Evolutionary conservation across 2,888 invertebrate genomes (phyloP).

Genomic region (Polyommatus icarus): DNA sequence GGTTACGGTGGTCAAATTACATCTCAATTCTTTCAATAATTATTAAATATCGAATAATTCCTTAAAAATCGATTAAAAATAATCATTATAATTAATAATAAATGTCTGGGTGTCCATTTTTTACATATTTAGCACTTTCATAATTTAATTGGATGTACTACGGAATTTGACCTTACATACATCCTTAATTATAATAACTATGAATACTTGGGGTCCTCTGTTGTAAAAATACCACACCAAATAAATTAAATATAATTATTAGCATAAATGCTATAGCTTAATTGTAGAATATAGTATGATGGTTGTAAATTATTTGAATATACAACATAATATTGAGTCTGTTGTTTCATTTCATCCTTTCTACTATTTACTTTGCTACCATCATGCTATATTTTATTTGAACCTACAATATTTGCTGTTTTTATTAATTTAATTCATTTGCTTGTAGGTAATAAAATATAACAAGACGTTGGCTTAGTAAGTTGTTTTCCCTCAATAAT

Average conservation of each 20-base stretch:
- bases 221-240: neutral
- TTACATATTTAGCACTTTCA: no score
- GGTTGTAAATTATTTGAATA: conserved; percentile 65
- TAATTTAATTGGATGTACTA: no score
- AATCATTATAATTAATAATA: no score
- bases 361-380: conserved; percentile 49
- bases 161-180: no score
- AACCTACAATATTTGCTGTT: neutral
- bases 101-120: no score
- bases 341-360: conserved; percentile 70
- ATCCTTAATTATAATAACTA: no score
- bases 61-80: no score
- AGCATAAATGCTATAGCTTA: neutral
- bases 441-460: conserved; percentile 50
- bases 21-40: no score
- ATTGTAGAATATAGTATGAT: conserved; percentile 70
- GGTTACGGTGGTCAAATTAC: no score
- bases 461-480: conserved; percentile 47
- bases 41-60: no score
- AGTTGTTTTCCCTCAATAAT: conserved; percentile 40
- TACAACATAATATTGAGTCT: conserved; percentile 51
- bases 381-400: conserved; percentile 69
- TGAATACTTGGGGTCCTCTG: no score
- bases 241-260: neutral
- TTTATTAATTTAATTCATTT: conserved; percentile 35